A percentile compares a stretch with the other conserved stretches of the same genome.
phyloP scores from a whole-genome alignment of 2,888 invertebrate species.

The Limenitis camilla region DNA sequence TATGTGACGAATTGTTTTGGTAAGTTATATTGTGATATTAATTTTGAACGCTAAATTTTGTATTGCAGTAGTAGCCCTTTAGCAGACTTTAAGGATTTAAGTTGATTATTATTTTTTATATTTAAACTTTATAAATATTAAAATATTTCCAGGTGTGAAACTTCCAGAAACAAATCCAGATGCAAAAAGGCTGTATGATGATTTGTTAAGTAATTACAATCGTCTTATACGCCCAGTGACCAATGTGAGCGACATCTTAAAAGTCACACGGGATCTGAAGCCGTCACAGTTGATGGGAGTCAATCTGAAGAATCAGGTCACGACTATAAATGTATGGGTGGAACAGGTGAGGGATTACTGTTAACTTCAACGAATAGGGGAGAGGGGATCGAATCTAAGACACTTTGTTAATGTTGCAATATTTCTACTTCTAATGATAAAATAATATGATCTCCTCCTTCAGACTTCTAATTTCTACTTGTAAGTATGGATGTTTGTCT shows the following conservation, averaged over 20 bases:
- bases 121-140: too few species aligned
- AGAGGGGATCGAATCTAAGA: too few species aligned
- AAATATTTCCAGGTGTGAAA: constrained; percentile 50
- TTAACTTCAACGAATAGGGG: too few species aligned
- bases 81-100: background rate
- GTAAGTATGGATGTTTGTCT: too few species aligned
- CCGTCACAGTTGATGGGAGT: constrained; percentile 93
- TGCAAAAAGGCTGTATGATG: constrained; percentile 95
- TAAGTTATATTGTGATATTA: too few species aligned
- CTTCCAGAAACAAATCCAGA: constrained; percentile 89
- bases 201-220: constrained; percentile 96
- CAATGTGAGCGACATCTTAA: constrained; percentile 93
- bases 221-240: constrained; percentile 94
- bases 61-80: background rate
- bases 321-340: constrained; percentile 96
- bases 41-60: background rate
- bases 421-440: too few species aligned
- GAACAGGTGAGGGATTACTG: constrained; percentile 80
- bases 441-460: too few species aligned
- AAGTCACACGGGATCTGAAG: constrained; percentile 92
- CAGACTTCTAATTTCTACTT: too few species aligned
- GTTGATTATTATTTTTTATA: too few species aligned
- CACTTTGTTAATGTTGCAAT: too few species aligned
- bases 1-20: constrained; percentile 41
- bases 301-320: constrained; percentile 93